Evolutionary conservation across 2,888 invertebrate species (phyloP).

Genomic region (Gari tellinella): DNA sequence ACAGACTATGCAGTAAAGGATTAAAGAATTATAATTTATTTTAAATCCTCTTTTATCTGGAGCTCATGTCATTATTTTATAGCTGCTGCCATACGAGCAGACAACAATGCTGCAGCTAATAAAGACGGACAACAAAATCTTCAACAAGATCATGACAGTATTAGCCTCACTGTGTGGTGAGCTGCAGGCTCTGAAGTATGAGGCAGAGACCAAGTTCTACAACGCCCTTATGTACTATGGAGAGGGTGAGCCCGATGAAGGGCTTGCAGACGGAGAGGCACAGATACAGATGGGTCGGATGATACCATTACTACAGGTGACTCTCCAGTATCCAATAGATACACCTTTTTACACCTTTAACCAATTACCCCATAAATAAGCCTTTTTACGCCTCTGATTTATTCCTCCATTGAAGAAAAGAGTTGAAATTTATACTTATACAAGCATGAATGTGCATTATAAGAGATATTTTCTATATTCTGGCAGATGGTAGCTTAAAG

Average conservation of each 20-base stretch:
- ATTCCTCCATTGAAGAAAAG: too few relatives aligned
- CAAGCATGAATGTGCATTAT: too few relatives aligned
- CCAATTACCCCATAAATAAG: too few relatives aligned
- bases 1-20: too few relatives aligned
- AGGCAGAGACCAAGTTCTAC: conserved; percentile 88
- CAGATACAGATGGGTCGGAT: conserved; percentile 85
- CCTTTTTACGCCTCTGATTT: too few relatives aligned
- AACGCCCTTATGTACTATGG: conserved; percentile 89
- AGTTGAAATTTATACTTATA: too few relatives aligned
- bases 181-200: conserved; percentile 88
- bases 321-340: too few relatives aligned
- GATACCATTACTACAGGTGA: conserved; percentile 85
- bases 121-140: conserved; percentile 92
- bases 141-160: conserved; percentile 89
- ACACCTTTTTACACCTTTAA: too few relatives aligned
- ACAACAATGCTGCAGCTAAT: conserved; percentile 89
- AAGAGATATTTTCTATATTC: too few relatives aligned
- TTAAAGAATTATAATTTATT: too few relatives aligned
- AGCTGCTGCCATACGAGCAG: conserved; percentile 87
- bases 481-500: too few relatives aligned
- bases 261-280: conserved; percentile 85
- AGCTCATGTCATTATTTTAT: conserved; percentile 27
- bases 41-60: too few relatives aligned
- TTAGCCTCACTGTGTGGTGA: conserved; percentile 92
- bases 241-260: conserved; percentile 86